A percentile compares a stretch with the other conserved stretches of the same genome.
Evolutionary conservation across 35 echinoderm and acorn worm species (phyloP).

Genomic region (Heliocidaris erythrogramma): DNA sequence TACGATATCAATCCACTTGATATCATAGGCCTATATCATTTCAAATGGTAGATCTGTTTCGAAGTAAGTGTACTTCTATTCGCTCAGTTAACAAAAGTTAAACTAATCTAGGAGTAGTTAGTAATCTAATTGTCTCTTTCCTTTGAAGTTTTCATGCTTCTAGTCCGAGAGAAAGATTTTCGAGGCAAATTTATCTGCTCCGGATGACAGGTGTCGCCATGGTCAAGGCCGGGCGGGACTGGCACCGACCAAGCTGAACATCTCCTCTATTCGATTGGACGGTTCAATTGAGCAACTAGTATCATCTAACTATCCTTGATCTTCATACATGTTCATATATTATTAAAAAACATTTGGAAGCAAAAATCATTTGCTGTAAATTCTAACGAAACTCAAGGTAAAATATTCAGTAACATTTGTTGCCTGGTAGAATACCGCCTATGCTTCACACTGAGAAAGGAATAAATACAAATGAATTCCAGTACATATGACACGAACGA

Average conservation of each 20-base stretch:
- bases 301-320: too few species aligned
- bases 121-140: constrained; percentile 10
- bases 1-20: not conserved
- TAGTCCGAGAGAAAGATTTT: not conserved
- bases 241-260: not conserved
- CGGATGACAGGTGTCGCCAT: not conserved
- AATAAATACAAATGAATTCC: too few species aligned
- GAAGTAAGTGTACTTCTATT: not conserved
- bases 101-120: not conserved
- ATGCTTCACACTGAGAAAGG: too few species aligned
- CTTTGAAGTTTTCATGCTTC: not conserved
- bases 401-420: too few species aligned
- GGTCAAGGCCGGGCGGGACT: not conserved
- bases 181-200: not conserved
- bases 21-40: not conserved
- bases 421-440: too few species aligned
- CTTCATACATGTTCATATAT: too few species aligned
- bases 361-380: too few species aligned
- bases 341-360: too few species aligned
- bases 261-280: too few species aligned
- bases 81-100: not conserved
- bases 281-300: too few species aligned
- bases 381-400: too few species aligned
- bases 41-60: not conserved
- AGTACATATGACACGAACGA: too few species aligned